Base-by-base conservation (phyloP, 2,797 vertebrate genomes). In the Podarcis siculus region DNA sequence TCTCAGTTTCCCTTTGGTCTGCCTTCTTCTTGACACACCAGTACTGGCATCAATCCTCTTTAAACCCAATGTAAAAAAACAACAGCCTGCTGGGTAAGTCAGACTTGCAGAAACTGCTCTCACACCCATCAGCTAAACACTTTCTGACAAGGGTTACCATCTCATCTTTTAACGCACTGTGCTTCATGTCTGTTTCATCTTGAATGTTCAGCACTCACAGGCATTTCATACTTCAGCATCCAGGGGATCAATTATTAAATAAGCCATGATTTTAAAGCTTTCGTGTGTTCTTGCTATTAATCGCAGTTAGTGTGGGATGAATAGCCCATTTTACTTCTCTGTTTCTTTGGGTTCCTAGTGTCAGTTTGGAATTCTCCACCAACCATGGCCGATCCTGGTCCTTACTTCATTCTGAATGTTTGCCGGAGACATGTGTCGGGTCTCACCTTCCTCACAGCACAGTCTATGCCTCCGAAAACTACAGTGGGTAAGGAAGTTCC, bases 371-470 rank as follows among this genome's bases (percentile, higher is more conserved):
- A 95, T 99, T 99, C 95, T 99, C 99, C 83, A 98, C 98, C 86
- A 99, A 99, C 95, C 98, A 98, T 0, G 99, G 99, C 1, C 98
- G 98, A 6, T 98, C 98, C 39, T 99, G 99, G 99, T 98, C 98
- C 13, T 97, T 99, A 75, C 97, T 99, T 8, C 98, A 99, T 95
- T 98, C 97, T 0, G 98, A 99, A 93, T 99, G 99, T 95, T 96
- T 99, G 79, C 99, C 99, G 19, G 98, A 99, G 93, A 96, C 98
- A 12, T 99, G 99, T 94, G 97, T 97, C 0, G 99, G 99, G 19
- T 97, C 98, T 3, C 99, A 99, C 93, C 98, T 99, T 13, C 98
- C 99, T 71, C 98, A 99, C 95, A 99, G 98, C 97, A 99, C 98
- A 3, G 83, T 98, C 96, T 99, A 99, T 77, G 97, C 98, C 91